Evolutionary conservation across 1,140 invertebrate genomes (phyloP).

Genomic region (Patella vulgata): DNA sequence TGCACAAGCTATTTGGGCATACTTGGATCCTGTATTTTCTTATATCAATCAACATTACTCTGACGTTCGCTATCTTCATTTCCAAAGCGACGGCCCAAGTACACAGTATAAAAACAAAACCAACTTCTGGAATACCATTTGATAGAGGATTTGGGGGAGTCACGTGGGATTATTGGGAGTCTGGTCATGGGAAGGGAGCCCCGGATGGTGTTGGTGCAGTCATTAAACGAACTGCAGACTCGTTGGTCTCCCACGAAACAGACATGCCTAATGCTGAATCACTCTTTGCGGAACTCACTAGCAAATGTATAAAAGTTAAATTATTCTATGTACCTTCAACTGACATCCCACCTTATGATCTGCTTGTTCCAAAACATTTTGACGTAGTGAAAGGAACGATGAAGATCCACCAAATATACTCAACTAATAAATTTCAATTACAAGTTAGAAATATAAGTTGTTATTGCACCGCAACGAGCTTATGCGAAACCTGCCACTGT

Average conservation of each 20-base stretch:
- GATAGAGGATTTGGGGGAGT: slow-evolving; percentile 12
- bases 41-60: background rate
- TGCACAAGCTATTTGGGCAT: slow-evolving; percentile 15
- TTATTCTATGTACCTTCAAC: no score
- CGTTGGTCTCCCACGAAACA: slow-evolving; percentile 1
- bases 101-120: slow-evolving; percentile 20
- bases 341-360: background rate
- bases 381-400: background rate
- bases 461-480: background rate
- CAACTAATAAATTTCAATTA: background rate
- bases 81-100: slow-evolving; percentile 19
- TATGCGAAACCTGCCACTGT: background rate
- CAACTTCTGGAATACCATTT: slow-evolving; percentile 10
- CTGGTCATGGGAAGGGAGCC: slow-evolving; percentile 65
- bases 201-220: slow-evolving; percentile 64
- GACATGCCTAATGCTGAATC: slow-evolving; percentile 21
- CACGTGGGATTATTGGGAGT: slow-evolving; percentile 65
- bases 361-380: background rate
- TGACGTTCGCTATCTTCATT: slow-evolving; percentile 2
- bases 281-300: background rate
- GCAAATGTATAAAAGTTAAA: background rate
- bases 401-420: background rate
- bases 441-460: background rate
- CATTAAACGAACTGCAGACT: slow-evolving; percentile 57
- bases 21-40: slow-evolving; percentile 10